Evolutionary conservation across 2,797 vertebrate species (phyloP).

Genomic region (Falco columbarius): DNA sequence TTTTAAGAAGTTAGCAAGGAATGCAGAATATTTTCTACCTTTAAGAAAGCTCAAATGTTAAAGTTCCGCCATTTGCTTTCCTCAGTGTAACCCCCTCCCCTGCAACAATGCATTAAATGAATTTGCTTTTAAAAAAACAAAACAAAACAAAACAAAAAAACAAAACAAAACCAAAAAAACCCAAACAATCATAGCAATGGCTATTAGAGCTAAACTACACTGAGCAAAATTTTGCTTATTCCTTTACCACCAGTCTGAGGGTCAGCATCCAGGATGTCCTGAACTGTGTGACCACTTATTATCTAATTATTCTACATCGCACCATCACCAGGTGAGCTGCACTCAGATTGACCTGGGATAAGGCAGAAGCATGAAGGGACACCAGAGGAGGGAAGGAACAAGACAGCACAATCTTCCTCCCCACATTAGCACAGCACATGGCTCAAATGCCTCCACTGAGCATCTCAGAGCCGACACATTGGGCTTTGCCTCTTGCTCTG

Average conservation of each 20-base stretch:
- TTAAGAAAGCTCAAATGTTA: neutral
- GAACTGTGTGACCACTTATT: neutral
- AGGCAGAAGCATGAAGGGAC: neutral
- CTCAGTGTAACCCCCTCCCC: fast-evolving
- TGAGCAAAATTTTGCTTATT: neutral
- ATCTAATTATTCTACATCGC: neutral
- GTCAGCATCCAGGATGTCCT: neutral
- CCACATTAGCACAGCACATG: fast-evolving
- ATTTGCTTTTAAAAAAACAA: neutral
- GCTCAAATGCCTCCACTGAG: fast-evolving
- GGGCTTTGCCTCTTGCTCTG: neutral
- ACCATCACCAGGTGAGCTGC: fast-evolving
- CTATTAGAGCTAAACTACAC: neutral
- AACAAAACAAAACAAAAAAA: too few species aligned
- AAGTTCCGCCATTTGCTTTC: neutral
- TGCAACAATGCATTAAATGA: neutral
- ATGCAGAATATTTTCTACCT: neutral
- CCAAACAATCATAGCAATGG: too few species aligned
- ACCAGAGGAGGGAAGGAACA: neutral
- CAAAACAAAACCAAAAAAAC: neutral
- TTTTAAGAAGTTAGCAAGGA: neutral
- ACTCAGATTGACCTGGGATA: neutral
- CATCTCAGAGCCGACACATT: neutral
- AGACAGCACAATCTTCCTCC: neutral
- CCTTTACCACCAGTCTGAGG: neutral